A percentile compares a stretch with the other conserved stretches of the same genome.
Evolutionary conservation across 2,888 invertebrate genomes (phyloP).

Genomic region (Ernsta delagoae): DNA sequence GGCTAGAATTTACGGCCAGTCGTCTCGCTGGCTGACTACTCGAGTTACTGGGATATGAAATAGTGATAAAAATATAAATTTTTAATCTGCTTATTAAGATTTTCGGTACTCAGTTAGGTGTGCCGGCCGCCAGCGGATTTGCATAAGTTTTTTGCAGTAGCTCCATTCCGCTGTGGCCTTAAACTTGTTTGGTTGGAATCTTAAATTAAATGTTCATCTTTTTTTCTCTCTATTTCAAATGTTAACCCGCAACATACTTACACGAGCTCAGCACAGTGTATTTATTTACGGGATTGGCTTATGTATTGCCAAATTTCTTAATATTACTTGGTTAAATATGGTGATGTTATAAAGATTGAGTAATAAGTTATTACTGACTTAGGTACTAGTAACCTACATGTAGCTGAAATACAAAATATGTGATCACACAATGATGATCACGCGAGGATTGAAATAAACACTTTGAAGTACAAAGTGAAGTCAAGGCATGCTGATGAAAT

Average conservation of each 20-base stretch:
- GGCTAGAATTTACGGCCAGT: neutral
- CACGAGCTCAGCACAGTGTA: too few species aligned
- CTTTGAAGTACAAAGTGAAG: too few species aligned
- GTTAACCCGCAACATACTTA: neutral
- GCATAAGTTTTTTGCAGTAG: conserved; percentile 9
- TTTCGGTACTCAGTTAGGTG: neutral
- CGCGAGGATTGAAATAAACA: too few species aligned
- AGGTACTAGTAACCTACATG: too few species aligned
- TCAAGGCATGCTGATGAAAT: too few species aligned
- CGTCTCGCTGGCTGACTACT: conserved; percentile 21
- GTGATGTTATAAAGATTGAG: too few species aligned
- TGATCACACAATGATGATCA: too few species aligned
- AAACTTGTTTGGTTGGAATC: conserved; percentile 12
- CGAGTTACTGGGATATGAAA: conserved; percentile 12
- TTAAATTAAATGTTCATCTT: conserved; percentile 8
- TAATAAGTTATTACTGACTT: too few species aligned
- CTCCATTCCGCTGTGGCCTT: neutral
- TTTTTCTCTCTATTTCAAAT: neutral
- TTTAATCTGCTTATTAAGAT: conserved; percentile 16
- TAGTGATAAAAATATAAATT: conserved; percentile 12
- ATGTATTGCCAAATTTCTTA: neutral
- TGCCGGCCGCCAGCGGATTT: conserved; percentile 5
- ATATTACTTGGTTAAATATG: too few species aligned
- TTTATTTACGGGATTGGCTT: too few species aligned
- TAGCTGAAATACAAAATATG: too few species aligned